Evolutionary conservation across 2,797 vertebrate species (phyloP).

Genomic region (Melanotaenia pygmaea): DNA sequence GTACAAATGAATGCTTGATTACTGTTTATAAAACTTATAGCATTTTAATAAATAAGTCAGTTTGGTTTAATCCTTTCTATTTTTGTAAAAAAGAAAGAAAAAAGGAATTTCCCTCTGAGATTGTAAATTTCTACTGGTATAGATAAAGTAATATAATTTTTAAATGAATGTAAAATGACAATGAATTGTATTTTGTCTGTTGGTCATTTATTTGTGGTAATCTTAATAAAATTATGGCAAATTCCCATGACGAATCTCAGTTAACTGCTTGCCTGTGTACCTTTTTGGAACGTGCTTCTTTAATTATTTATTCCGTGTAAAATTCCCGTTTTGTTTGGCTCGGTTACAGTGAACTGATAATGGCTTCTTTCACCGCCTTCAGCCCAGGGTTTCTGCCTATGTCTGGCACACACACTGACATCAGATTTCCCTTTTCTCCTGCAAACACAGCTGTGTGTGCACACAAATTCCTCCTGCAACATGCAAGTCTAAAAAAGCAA

Average conservation of each 20-base stretch:
- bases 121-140: no score
- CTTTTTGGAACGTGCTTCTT: background rate
- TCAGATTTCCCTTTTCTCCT: conserved; percentile 48
- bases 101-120: no score
- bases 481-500: conserved; percentile 14
- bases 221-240: no score
- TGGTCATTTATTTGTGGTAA: no score
- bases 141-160: background rate
- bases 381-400: conserved; percentile 11
- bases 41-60: background rate
- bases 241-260: no score
- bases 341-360: conserved; percentile 23
- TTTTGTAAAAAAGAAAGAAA: no score
- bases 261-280: no score
- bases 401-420: conserved; percentile 7
- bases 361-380: background rate
- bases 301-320: background rate
- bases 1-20: background rate
- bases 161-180: background rate
- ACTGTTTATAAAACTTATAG: background rate
- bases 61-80: background rate
- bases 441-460: conserved; percentile 29
- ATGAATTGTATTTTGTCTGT: no score
- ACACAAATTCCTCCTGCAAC: conserved; percentile 36
- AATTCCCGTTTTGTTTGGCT: background rate